Evolutionary conservation across 1,140 invertebrate genomes (phyloP).

Genomic region (Trypoxylus dichotomus): DNA sequence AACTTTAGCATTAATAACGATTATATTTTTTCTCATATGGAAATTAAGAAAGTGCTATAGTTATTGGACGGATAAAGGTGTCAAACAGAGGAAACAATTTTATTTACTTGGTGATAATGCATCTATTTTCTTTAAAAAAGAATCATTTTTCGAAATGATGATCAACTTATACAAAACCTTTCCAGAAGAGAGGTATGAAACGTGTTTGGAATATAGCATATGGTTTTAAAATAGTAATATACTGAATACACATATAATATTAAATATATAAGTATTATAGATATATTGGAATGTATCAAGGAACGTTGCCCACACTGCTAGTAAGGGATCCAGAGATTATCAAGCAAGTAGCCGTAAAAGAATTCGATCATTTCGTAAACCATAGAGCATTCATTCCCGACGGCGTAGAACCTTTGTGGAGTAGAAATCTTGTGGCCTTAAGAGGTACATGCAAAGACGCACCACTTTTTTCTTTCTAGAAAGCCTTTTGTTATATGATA

Average conservation of each 20-base stretch:
- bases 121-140: background rate
- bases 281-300: conserved; percentile 57
- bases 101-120: conserved; percentile 4
- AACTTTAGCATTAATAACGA: background rate
- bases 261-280: conserved; percentile 33
- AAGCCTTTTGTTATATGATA: background rate
- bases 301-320: conserved; percentile 56
- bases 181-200: background rate
- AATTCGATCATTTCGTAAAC: conserved; percentile 55
- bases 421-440: conserved; percentile 51
- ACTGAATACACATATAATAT: background rate
- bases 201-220: background rate
- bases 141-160: background rate
- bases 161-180: background rate
- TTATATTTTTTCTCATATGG: background rate
- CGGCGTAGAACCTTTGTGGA: conserved; percentile 57
- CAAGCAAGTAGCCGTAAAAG: conserved; percentile 47
- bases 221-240: background rate
- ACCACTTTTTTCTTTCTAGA: background rate
- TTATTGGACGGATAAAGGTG: conserved; percentile 8
- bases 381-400: conserved; percentile 45
- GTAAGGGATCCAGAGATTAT: conserved; percentile 61
- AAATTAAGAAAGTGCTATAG: background rate
- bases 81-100: conserved; percentile 9
- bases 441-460: conserved; percentile 29